Percentiles rank a stretch among this genome's conserved stretches.
Evolutionary conservation across 1,140 invertebrate species (phyloP).

Genomic region (Musca domestica): DNA sequence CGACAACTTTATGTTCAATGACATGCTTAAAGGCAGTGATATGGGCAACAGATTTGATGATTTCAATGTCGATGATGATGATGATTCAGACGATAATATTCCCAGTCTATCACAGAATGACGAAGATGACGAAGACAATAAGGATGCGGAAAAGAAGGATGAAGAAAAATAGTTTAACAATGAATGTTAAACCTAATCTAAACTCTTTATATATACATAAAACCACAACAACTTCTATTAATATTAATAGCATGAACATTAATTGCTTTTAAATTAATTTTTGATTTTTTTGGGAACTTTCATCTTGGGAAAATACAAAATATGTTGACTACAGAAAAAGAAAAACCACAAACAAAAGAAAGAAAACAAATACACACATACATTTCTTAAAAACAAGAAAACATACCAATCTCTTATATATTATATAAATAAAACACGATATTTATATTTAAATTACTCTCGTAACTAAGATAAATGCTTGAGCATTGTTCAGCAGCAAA

Average conservation of each 20-base stretch:
- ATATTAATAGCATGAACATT: conserved; percentile 20
- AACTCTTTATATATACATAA: neutral
- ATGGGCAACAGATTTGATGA: conserved; percentile 47
- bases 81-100: conserved; percentile 49
- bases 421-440: neutral
- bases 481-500: neutral
- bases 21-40: conserved; percentile 22
- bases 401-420: neutral
- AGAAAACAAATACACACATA: neutral
- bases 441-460: conserved; percentile 12
- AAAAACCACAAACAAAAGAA: neutral
- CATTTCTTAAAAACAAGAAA: neutral
- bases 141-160: conserved; percentile 17
- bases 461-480: neutral
- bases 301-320: conserved; percentile 10
- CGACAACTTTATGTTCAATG: conserved; percentile 16
- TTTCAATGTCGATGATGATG: conserved; percentile 44
- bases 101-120: conserved; percentile 49
- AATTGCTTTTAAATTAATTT: conserved; percentile 18
- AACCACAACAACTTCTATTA: conserved; percentile 7
- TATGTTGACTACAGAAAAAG: conserved; percentile 4
- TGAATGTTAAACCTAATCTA: conserved; percentile 20
- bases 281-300: neutral
- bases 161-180: conserved; percentile 26
- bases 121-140: conserved; percentile 42